Evolutionary conservation across 2,888 invertebrate species (phyloP), one percentile per base, ranked within the genome.

Genomic region (Monoplex corrugatus): DNA sequence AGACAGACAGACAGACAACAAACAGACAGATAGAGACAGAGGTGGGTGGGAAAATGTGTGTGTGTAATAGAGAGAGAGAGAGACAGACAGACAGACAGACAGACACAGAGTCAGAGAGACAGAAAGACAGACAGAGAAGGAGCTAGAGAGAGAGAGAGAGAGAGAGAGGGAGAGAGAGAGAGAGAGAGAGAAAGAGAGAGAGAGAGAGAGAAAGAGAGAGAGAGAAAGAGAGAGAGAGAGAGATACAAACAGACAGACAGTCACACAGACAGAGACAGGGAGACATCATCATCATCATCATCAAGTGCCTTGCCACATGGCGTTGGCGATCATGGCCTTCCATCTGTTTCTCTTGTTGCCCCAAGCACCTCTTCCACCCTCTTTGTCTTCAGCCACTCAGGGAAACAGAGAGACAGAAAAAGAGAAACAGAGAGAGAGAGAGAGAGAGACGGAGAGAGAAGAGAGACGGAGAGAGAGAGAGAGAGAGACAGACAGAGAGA

Each of bases 221-320:
- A 82, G 44, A 82, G 82, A 82, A 28, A 82, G 44, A 75, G 28
- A 75, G 82, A 82, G 43, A 44, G 83, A 83, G 44, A 83, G 83
- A 83, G 44, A 83, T 43, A 83, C 10, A 83, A 44, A 83, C 43
- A 83, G 8, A 44, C 10, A 83, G 83, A 83, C n/a, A 44, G 44
- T 44, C 44, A 44, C 32, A 83, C 10, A 83, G 83, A 83, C 2
- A n/a, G 44, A n/a, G n/a, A n/a, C n/a, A n/a, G n/a, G n/a, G n/a
- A n/a, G n/a, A n/a, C n/a, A n/a, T n/a, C n/a, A n/a, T n/a, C n/a
- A n/a, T n/a, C n/a, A n/a, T n/a, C n/a, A n/a, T n/a, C n/a, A n/a
- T n/a, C n/a, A n/a, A n/a, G n/a, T n/a, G n/a, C n/a, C n/a, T n/a
- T n/a, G n/a, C n/a, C n/a, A n/a, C n/a, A n/a, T n/a, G n/a, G n/a